Conservation (phyloP, 2,888 invertebrate genomes). For the Carpatolechia fugitivella region DNA sequence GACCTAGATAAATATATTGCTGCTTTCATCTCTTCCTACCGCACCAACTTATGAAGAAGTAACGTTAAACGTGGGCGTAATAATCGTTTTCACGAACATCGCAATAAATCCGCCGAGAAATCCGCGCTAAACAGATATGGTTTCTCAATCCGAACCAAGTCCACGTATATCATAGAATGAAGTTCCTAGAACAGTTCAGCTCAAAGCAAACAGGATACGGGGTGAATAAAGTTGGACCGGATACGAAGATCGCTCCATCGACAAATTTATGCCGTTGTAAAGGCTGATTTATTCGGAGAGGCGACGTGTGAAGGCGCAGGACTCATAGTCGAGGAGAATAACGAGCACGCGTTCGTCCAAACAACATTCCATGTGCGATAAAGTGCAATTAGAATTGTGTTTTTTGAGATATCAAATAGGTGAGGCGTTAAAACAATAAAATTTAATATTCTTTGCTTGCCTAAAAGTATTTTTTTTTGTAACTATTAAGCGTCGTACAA, state of each 20-base stretch:
- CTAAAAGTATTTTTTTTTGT: too few species aligned
- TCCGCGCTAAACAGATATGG: not conserved
- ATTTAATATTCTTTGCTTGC: too few species aligned
- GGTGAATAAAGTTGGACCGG: slow-evolving; percentile 60
- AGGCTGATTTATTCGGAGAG: slow-evolving; percentile 66
- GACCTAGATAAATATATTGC: too few species aligned
- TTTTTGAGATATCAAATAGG: too few species aligned
- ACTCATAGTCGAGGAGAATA: slow-evolving; percentile 30
- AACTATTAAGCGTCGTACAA: too few species aligned
- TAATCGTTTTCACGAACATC: not conserved
- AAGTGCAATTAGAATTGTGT: too few species aligned
- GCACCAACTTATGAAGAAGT: too few species aligned
- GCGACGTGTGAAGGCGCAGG: slow-evolving; percentile 54
- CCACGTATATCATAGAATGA: slow-evolving; percentile 32
- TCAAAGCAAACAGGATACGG: slow-evolving; percentile 58
- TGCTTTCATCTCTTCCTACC: too few species aligned
- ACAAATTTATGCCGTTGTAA: slow-evolving; percentile 76
- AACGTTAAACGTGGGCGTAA: not conserved
- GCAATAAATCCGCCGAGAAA: not conserved
- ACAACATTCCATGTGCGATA: too few species aligned
- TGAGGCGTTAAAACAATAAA: too few species aligned
- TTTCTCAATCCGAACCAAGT: slow-evolving; percentile 28
- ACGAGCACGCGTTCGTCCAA: not conserved
- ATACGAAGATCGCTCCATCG: slow-evolving; percentile 70
- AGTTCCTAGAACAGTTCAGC: slow-evolving; percentile 39